phyloP scores from a whole-genome alignment of 2,113 vertebrate species.

The Suncus etruscus region DNA sequence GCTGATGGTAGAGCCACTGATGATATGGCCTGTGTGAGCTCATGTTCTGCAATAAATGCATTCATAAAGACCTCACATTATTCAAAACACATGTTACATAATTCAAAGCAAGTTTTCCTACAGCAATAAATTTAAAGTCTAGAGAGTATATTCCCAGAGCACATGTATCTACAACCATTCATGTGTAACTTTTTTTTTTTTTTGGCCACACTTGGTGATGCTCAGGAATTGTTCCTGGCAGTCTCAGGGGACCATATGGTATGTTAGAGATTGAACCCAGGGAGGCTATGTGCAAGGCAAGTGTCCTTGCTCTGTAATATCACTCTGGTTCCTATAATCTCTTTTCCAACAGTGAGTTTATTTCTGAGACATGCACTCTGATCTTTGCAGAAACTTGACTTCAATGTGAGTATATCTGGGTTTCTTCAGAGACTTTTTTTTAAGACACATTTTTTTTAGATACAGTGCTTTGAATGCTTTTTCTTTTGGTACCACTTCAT shows the following conservation, averaged over 20 bases:
- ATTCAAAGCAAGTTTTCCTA: constrained; percentile 41
- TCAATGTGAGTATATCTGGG: neutral
- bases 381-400: constrained; percentile 32
- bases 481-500: neutral
- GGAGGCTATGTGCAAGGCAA: too few species aligned
- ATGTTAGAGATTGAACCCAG: too few species aligned
- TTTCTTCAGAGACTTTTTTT: neutral
- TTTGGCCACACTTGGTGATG: too few species aligned
- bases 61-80: constrained; percentile 37
- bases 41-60: neutral
- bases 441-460: neutral
- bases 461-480: neutral
- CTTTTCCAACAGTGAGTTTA: constrained; percentile 50
- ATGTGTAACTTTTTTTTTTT: neutral
- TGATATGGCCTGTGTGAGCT: neutral
- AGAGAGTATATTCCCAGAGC: constrained; percentile 2
- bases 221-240: too few species aligned
- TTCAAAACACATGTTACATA: neutral
- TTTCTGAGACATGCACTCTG: constrained; percentile 32
- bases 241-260: too few species aligned
- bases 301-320: too few species aligned
- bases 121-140: constrained; percentile 51
- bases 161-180: neutral
- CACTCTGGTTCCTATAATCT: too few species aligned
- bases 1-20: neutral